Conservation (phyloP, 2,113 vertebrate species). For the Leucosticte australis region DNA sequence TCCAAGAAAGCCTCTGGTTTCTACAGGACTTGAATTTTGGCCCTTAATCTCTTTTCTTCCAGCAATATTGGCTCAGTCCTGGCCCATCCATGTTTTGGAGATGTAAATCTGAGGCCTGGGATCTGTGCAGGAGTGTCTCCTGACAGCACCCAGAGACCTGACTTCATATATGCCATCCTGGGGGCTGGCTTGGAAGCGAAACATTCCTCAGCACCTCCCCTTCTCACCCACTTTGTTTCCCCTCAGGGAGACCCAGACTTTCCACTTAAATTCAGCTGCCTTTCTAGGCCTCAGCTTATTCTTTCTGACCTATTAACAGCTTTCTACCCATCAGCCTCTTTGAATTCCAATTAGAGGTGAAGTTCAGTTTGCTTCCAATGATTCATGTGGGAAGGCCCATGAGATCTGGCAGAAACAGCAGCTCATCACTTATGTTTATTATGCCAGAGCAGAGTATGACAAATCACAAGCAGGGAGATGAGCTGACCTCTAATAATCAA, state of each 20-base stretch:
- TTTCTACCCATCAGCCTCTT: neutral
- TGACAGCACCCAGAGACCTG: neutral
- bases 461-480: neutral
- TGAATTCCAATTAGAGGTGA: neutral
- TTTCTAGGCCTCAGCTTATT: neutral
- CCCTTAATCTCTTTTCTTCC: neutral
- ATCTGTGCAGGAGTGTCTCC: neutral
- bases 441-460: neutral
- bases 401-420: neutral
- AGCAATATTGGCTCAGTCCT: neutral
- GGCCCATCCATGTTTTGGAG: neutral
- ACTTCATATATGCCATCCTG: fast-evolving
- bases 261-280: neutral
- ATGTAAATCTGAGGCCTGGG: neutral
- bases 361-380: neutral
- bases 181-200: neutral
- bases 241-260: neutral
- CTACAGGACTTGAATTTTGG: neutral
- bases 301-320: neutral
- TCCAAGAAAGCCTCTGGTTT: neutral
- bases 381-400: neutral
- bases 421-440: neutral
- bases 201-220: neutral
- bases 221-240: neutral
- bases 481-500: neutral